Evolutionary conservation across 2,888 invertebrate genomes (phyloP), one percentile per base, ranked within the genome.

Genomic region (Blomia tropicalis): DNA sequence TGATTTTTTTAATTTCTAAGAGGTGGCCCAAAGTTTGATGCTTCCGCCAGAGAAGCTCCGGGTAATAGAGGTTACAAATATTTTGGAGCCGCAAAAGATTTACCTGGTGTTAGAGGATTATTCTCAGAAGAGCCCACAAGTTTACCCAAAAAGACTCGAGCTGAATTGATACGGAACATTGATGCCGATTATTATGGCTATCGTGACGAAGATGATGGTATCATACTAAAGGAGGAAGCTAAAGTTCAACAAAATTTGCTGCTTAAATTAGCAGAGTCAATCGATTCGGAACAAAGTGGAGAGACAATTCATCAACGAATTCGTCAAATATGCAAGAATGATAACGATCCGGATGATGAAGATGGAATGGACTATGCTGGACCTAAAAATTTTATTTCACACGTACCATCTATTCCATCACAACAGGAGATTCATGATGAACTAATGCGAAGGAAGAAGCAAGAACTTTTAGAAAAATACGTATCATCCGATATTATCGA

Each of bases 151-250:
- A 89, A 91, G 75, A 91, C 92, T 0, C 81, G 96, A 60, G 91
- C 88, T 0, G 96, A 99, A 73, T 78, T 99, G 59, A 95, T 96
- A 93, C 85, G 90, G 69, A 87, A 95, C 72, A 89, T 99, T 43
- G 96, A 98, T 76, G 95, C 96, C 0, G 92, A 93, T 75, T 98
- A 98, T 77, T 99, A 98, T 75, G 98, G 98, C 0, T 96, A 93
- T 75, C 78, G 93, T 70, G 98, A 98, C 75, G 98, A 98, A 70
- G 98, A 99, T 71, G 98, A 99, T 74, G 96, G 96, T 0, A 81
- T 95, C 59, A 77, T 98, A 51, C 77, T 88, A 66, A 95, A 95
- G 0, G 72, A 91, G 2, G 98, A 98, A 75, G 78, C 80, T 68
- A 81, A 81, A 65, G 82, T 82, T 32, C 91, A 93, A 77, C 43